Evolutionary conservation across 2,888 invertebrate genomes (phyloP).

Genomic region (Myopa tessellatipennis): DNA sequence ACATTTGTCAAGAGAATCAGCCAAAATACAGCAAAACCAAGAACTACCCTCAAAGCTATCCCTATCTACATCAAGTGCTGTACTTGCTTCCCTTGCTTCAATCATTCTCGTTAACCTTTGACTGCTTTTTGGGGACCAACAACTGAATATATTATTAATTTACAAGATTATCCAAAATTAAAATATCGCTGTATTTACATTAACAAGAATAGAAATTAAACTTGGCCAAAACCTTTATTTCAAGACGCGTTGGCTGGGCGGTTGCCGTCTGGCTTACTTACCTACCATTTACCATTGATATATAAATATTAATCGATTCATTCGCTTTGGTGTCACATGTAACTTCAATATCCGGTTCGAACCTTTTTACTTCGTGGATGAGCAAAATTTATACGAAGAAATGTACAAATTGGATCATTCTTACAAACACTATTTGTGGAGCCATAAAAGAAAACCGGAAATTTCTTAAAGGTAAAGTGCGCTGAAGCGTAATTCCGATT

Average conservation of each 20-base stretch:
- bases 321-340: too few species aligned
- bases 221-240: too few species aligned
- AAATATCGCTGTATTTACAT: too few species aligned
- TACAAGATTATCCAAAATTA: neutral
- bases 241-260: too few species aligned
- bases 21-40: slow-evolving; percentile 15
- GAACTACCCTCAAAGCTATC: neutral
- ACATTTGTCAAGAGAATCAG: slow-evolving; percentile 49
- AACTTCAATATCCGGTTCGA: neutral
- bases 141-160: too few species aligned
- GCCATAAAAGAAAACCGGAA: slow-evolving; percentile 43
- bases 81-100: too few species aligned
- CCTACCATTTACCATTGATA: too few species aligned
- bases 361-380: neutral
- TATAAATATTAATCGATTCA: neutral
- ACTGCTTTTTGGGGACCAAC: too few species aligned
- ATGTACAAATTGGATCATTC: slow-evolving; percentile 32
- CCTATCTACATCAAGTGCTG: too few species aligned
- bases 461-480: slow-evolving; percentile 44
- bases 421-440: slow-evolving; percentile 39
- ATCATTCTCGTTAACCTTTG: too few species aligned
- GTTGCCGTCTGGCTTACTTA: too few species aligned
- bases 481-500: slow-evolving; percentile 44
- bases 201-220: too few species aligned
- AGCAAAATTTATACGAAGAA: neutral